Conservation (phyloP, 2,888 invertebrate genomes). For the Choristoneura rosaceana region DNA sequence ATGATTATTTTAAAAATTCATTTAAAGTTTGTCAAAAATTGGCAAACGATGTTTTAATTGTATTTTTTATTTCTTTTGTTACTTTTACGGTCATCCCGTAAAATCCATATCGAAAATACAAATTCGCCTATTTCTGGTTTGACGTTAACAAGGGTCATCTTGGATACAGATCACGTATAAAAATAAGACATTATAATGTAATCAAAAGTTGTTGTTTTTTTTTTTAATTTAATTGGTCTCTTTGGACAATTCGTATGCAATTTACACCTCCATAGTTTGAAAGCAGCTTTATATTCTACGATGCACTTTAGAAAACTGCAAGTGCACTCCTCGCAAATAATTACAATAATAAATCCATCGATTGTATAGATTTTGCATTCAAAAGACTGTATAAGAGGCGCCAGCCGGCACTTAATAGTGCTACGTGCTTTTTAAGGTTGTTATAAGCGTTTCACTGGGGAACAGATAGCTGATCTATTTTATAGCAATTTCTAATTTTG, state of each 20-base stretch:
- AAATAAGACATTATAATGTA: too few species aligned
- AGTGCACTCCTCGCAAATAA: conserved; percentile 66
- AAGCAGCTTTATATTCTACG: conserved; percentile 29
- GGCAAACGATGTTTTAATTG: too few species aligned
- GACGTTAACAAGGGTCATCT: too few species aligned
- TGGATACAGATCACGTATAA: too few species aligned
- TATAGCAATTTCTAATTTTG: conserved; percentile 43
- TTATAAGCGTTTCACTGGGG: conserved; percentile 41
- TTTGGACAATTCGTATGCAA: neutral
- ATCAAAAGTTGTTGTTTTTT: too few species aligned
- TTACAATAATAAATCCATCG: conserved; percentile 68
- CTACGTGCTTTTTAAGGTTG: conserved; percentile 34
- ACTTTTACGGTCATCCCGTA: too few species aligned
- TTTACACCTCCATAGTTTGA: neutral
- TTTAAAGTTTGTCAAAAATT: too few species aligned
- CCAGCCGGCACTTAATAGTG: conserved; percentile 45
- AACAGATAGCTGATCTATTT: conserved; percentile 48
- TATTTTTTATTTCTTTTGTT: too few species aligned
- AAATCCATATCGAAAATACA: too few species aligned
- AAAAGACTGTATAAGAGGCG: conserved; percentile 56
- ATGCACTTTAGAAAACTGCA: conserved; percentile 54
- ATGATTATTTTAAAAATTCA: too few species aligned
- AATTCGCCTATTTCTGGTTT: too few species aligned
- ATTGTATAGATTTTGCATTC: conserved; percentile 58
- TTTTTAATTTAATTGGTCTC: too few species aligned